Evolutionary conservation across 2,888 invertebrate species (phyloP).

Genomic region (Autographa pulchrina): DNA sequence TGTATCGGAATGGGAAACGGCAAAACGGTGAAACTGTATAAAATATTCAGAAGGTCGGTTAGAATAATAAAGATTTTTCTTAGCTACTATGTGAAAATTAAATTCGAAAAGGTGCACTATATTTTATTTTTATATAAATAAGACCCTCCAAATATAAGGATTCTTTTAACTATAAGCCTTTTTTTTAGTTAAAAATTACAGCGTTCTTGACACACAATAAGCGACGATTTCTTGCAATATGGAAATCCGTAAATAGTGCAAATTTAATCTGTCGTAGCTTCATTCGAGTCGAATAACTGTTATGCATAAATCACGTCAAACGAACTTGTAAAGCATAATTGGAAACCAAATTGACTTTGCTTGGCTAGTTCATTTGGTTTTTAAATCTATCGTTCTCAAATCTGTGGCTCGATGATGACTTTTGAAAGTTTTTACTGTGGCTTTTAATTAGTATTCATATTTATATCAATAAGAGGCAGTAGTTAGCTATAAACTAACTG

Average conservation of each 20-base stretch:
- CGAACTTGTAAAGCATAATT: slow-evolving; percentile 1
- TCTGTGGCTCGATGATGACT: not conserved
- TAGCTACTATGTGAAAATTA: not conserved
- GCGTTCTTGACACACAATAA: not conserved
- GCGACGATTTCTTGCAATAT: too few species aligned
- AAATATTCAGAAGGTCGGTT: slow-evolving; percentile 20
- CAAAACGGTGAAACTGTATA: not conserved
- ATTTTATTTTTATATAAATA: too few species aligned
- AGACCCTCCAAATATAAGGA: too few species aligned
- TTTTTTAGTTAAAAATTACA: too few species aligned
- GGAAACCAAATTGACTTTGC: not conserved
- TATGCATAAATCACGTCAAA: slow-evolving; percentile 4
- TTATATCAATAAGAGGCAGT: not conserved
- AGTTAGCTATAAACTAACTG: not conserved
- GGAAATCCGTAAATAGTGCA: not conserved
- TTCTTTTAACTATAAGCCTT: not conserved
- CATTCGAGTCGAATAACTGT: not conserved
- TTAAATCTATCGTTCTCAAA: not conserved
- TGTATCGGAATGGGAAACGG: slow-evolving; percentile 50
- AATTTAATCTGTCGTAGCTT: not conserved
- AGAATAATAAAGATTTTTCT: not conserved
- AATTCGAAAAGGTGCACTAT: not conserved
- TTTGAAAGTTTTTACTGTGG: not conserved
- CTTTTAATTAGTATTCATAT: not conserved
- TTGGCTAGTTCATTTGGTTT: not conserved